These are phyloP conservation scores for Epinephelus cyanopodus DNA, from an alignment of 2,113 vertebrate species.

Conservation along the genomic window DNA sequence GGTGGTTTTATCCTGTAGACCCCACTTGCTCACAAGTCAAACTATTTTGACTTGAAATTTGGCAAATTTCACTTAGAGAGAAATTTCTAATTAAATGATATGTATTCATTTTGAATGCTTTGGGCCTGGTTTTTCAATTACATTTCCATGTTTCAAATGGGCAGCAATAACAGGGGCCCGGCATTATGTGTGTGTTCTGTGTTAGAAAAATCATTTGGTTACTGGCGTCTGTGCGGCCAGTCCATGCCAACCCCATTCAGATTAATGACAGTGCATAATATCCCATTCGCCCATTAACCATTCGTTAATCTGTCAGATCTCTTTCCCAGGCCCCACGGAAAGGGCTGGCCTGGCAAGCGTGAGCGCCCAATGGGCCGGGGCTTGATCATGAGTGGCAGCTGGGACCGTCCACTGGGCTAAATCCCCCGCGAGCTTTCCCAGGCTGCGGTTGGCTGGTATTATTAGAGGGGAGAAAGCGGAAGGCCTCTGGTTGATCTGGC, in stretches of 20 bases:
- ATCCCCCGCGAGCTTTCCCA: slow-evolving; percentile 55
- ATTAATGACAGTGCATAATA: slow-evolving; percentile 76
- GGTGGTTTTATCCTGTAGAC: too few relatives aligned
- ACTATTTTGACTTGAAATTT: slow-evolving; percentile 18
- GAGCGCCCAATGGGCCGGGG: slow-evolving; percentile 37
- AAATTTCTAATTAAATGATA: slow-evolving; percentile 14
- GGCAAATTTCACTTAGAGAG: not conserved
- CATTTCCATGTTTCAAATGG: slow-evolving; percentile 9
- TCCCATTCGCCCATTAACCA: slow-evolving; percentile 71
- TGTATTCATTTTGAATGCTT: slow-evolving; percentile 12
- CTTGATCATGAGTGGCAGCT: slow-evolving; percentile 49
- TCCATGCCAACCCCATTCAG: slow-evolving; percentile 70
- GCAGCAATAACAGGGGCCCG: slow-evolving; percentile 17
- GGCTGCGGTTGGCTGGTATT: slow-evolving; percentile 75
- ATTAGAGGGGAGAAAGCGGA: slow-evolving; percentile 73
- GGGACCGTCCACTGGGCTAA: slow-evolving; percentile 58
- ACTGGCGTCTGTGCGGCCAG: slow-evolving; percentile 35
- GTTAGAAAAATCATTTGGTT: slow-evolving; percentile 57
- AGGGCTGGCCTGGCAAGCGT: slow-evolving; percentile 64
- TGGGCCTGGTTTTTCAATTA: slow-evolving; percentile 33
- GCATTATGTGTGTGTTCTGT: slow-evolving; percentile 38
- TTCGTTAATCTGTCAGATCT: slow-evolving; percentile 74
- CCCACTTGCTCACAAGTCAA: too few relatives aligned
- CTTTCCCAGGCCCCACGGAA: slow-evolving; percentile 63
- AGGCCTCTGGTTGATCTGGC: slow-evolving; percentile 76